Evolutionary conservation across 2,797 vertebrate species (phyloP).

Genomic region (Coreius guichenoti): DNA sequence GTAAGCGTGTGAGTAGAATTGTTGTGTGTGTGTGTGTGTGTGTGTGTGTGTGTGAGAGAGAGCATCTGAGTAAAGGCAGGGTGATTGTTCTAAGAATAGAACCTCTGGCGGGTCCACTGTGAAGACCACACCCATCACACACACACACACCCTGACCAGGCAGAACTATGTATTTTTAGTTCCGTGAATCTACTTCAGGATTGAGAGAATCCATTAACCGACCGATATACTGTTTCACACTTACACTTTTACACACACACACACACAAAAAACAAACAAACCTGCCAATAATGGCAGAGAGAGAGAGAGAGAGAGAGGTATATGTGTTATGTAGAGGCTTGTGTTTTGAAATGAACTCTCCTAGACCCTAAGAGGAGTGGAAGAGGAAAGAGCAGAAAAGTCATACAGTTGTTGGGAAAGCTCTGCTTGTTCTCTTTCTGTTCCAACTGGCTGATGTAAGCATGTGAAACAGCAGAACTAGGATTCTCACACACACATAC

Average conservation of each 20-base stretch:
- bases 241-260: background rate
- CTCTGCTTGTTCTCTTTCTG: slow-evolving; percentile 32
- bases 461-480: slow-evolving; percentile 30
- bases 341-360: background rate
- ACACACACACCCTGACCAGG: slow-evolving; percentile 72
- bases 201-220: slow-evolving; percentile 26
- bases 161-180: slow-evolving; percentile 67
- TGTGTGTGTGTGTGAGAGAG: slow-evolving; percentile 29
- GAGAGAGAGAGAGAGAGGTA: background rate
- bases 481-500: background rate
- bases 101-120: slow-evolving; percentile 65
- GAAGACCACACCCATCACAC: slow-evolving; percentile 50
- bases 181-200: slow-evolving; percentile 68
- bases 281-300: background rate
- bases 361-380: background rate
- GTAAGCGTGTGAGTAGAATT: slow-evolving; percentile 27
- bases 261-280: background rate
- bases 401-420: slow-evolving; percentile 4
- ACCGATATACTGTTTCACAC: background rate
- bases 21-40: slow-evolving; percentile 7
- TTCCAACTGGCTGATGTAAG: slow-evolving; percentile 51
- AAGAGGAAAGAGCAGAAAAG: slow-evolving; percentile 18
- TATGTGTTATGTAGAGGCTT: background rate
- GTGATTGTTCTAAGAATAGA: slow-evolving; percentile 77
- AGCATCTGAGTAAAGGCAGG: slow-evolving; percentile 22